Base-by-base conservation (phyloP, 2,113 vertebrate genomes). In the Desmodus rotundus region DNA sequence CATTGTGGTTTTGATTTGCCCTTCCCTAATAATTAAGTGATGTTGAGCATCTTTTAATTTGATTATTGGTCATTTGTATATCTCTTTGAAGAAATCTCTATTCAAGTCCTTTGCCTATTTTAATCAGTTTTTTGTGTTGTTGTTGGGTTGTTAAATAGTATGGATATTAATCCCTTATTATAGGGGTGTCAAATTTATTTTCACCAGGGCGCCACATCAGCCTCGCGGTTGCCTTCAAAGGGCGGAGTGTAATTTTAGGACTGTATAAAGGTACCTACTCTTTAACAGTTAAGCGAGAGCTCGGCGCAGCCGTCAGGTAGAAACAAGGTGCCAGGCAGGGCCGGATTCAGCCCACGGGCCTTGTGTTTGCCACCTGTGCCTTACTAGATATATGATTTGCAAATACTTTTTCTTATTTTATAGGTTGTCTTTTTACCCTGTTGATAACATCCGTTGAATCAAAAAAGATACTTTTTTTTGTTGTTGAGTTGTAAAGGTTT, bases 1-100 rank as follows among this genome's bases (percentile, higher is more conserved):
- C 73, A 68, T 45, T 87, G 36, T 87, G 26, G 45, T 94, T 91
- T 83, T 76, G 68, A 68, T 61, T 61, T 91, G 50, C 31, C 41
- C 43, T 93, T 96, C 54, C 43, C 12, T 74, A n/a, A 58, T 90
- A 43, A 86, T 93, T 47, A 93, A 93, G 47, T 87, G 31, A 74
- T 58, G 16, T 43, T 87, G 65, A 91, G 9, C 14, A 76, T 83
- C 80, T 91, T 90, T 90, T 45, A 26, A n/a, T 87, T 68, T 86
- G 11, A 33, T 83, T 91, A 43, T 63, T 76, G 68, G 36, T 13
- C 5, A 43, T 87, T 80, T 77, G 38, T 82, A 5, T 96, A 65
- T 89, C 80, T 84, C 38, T 61, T 65, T 56, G 65, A 78, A 65
- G 73, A 93, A 67, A 36, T 74, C 24, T 74, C 56, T 96, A 1